phyloP scores from a whole-genome alignment of 64 coral and sea anemone species.

The Orbicella faveolata region DNA sequence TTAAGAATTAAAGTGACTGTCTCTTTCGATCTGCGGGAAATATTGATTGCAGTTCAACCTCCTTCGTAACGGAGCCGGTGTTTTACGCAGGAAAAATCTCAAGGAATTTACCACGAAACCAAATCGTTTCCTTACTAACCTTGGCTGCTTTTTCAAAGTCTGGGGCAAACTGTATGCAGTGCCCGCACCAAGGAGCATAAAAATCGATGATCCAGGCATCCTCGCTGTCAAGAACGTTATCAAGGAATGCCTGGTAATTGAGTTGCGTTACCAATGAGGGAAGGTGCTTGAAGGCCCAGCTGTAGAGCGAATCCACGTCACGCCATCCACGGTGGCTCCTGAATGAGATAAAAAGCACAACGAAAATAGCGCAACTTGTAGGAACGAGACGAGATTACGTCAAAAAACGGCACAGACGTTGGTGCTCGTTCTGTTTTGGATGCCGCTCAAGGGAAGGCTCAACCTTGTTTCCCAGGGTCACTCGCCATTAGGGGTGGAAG shows the following conservation, averaged over 20 bases:
- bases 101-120: not conserved
- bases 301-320: conserved; percentile 77
- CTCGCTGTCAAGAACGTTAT: conserved; percentile 62
- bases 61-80: too few species aligned
- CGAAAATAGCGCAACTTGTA: too few species aligned
- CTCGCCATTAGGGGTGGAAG: too few species aligned
- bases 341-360: not conserved
- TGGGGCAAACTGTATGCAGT: conserved; percentile 98
- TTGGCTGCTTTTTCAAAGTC: conserved; percentile 90
- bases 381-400: not conserved
- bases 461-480: too few species aligned
- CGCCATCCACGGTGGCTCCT: conserved; percentile 93
- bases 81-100: too few species aligned
- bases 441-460: too few species aligned
- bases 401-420: not conserved
- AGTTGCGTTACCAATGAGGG: conserved; percentile 84
- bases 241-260: conserved; percentile 65
- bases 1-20: not conserved
- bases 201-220: conserved; percentile 93
- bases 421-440: too few species aligned
- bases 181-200: conserved; percentile 95
- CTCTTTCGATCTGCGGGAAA: too few species aligned
- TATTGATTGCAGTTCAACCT: too few species aligned
- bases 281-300: conserved; percentile 86
- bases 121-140: conserved; percentile 23